Conservation (phyloP, 1,140 invertebrate species). For the Zaprionus ornatus region DNA sequence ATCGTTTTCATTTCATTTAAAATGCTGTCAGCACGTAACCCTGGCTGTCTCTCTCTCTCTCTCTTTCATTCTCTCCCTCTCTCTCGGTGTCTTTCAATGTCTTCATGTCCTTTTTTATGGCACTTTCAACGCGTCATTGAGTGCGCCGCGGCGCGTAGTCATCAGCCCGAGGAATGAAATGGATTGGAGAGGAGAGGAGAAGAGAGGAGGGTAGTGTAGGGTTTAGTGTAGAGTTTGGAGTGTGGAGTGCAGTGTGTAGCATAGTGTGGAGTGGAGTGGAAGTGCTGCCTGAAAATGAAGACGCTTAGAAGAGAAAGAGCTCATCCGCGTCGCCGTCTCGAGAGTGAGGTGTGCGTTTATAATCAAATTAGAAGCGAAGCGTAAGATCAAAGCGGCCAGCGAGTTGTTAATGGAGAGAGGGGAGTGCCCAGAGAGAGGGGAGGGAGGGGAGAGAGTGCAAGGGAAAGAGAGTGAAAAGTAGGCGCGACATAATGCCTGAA, state of each 20-base stretch:
- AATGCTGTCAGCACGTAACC: constrained; percentile 79
- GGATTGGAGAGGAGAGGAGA: neutral
- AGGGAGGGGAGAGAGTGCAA: constrained; percentile 13
- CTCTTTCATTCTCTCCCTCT: neutral
- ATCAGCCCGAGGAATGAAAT: constrained; percentile 53
- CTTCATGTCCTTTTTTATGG: constrained; percentile 80
- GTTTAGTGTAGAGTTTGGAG: constrained; percentile 4
- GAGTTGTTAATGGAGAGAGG: neutral
- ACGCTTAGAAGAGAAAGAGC: constrained; percentile 43
- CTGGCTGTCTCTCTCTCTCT: constrained; percentile 10
- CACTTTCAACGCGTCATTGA: constrained; percentile 81
- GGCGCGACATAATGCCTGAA: constrained; percentile 80
- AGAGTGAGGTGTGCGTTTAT: constrained; percentile 71
- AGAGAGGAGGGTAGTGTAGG: neutral
- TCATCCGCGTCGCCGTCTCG: constrained; percentile 19
- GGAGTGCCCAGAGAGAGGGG: neutral
- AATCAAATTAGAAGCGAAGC: constrained; percentile 82
- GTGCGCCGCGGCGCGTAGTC: constrained; percentile 75
- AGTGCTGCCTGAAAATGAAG: constrained; percentile 72
- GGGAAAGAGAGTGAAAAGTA: constrained; percentile 67
- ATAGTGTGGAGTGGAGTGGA: constrained; percentile 4
- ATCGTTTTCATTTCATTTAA: constrained; percentile 81
- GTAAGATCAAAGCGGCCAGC: constrained; percentile 73
- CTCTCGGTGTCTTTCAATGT: constrained; percentile 37
- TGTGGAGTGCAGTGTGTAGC: neutral